These are phyloP conservation scores for Scalopus aquaticus DNA, from an alignment of 2,113 vertebrate genomes.

Conservation along the genomic window DNA sequence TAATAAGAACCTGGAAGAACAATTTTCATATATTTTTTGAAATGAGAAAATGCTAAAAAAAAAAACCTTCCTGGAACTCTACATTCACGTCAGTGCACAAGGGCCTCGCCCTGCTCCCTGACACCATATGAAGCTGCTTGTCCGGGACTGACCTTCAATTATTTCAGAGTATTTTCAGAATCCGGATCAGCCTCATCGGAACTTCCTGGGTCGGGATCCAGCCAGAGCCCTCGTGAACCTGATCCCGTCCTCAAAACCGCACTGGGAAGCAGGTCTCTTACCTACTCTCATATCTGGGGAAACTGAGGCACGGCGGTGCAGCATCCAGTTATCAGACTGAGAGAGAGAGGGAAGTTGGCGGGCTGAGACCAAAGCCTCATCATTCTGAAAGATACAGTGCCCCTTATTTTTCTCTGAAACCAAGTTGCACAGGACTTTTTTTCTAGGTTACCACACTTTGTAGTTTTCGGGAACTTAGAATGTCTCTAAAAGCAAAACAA, in stretches of 20 bases:
- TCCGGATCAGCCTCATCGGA: not conserved
- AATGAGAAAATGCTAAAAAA: not conserved
- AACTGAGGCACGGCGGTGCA: not conserved
- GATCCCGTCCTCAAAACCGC: not conserved
- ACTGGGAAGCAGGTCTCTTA: not conserved
- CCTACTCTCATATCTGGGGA: not conserved
- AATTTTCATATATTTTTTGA: not conserved
- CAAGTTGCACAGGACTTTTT: not conserved
- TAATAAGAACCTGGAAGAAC: not conserved
- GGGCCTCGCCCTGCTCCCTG: not conserved
- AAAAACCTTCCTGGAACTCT: not conserved
- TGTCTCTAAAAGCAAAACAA: constrained; percentile 29
- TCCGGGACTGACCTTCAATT: not conserved
- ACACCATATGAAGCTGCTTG: not conserved
- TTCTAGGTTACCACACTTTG: not conserved
- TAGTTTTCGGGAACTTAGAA: not conserved
- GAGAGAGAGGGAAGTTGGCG: not conserved
- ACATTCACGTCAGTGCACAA: not conserved
- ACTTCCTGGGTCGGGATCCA: not conserved
- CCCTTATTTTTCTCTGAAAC: not conserved
- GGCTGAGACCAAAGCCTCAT: not conserved
- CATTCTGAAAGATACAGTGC: not conserved
- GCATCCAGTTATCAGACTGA: not conserved
- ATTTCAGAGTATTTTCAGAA: not conserved
- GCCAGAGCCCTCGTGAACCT: not conserved